These are phyloP conservation scores for Lithophane socia DNA, from an alignment of 2,888 invertebrate genomes.

Conservation along the genomic window DNA sequence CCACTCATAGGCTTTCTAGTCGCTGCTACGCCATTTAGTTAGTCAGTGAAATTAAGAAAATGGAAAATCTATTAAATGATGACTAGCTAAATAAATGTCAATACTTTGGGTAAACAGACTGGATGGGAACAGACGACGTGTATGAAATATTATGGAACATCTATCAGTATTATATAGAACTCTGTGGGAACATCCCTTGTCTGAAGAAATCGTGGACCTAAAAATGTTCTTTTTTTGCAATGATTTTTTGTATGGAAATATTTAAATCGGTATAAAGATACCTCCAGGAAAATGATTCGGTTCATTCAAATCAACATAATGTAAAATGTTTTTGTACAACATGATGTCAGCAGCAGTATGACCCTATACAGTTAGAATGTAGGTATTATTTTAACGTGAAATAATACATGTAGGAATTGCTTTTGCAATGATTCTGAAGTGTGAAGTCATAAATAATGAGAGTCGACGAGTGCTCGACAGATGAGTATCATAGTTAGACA, in stretches of 20 bases:
- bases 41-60: neutral
- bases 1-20: constrained; percentile 1
- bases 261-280: neutral
- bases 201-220: too few relatives aligned
- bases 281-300: neutral
- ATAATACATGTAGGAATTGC: constrained; percentile 14
- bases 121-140: too few relatives aligned
- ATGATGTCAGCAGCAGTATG: constrained; percentile 3
- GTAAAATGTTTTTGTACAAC: neutral
- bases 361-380: too few relatives aligned
- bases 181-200: too few relatives aligned
- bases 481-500: neutral
- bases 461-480: neutral
- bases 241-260: neutral
- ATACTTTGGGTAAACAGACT: too few relatives aligned
- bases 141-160: too few relatives aligned
- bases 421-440: constrained; percentile 15
- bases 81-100: too few relatives aligned
- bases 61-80: neutral
- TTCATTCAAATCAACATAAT: neutral
- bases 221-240: too few relatives aligned
- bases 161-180: too few relatives aligned
- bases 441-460: constrained; percentile 28
- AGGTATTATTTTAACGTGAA: too few relatives aligned
- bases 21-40: neutral